phyloP scores from a whole-genome alignment of 2,113 vertebrate species.

The Chloebia gouldiae region DNA sequence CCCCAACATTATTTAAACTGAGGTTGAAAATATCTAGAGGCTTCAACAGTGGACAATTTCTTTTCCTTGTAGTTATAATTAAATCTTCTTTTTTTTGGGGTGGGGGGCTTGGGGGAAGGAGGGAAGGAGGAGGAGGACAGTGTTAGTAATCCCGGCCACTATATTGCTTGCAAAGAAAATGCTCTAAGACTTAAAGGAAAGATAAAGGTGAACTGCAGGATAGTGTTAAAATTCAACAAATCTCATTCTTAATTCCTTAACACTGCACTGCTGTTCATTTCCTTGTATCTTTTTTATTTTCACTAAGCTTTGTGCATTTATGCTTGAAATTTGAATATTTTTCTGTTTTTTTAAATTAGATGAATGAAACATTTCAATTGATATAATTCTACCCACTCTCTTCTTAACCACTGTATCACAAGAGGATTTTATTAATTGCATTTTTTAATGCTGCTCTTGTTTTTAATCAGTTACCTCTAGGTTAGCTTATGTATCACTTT shows the following conservation, averaged over 20 bases:
- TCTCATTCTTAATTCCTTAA: neutral
- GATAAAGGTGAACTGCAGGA: neutral
- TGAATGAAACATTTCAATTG: slow-evolving; percentile 7
- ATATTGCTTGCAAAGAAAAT: slow-evolving; percentile 5
- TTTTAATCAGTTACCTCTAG: neutral
- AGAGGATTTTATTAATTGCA: neutral
- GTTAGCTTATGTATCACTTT: neutral
- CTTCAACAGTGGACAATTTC: neutral
- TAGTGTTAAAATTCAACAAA: slow-evolving; percentile 3
- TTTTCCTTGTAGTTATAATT: neutral
- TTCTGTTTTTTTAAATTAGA: neutral
- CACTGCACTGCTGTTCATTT: neutral
- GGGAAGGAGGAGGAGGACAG: neutral
- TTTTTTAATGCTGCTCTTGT: neutral
- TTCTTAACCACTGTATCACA: neutral
- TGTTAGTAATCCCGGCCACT: neutral
- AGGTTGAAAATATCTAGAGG: neutral
- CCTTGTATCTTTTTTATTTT: neutral
- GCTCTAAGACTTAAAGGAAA: neutral
- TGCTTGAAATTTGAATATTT: neutral
- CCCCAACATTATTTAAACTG: neutral
- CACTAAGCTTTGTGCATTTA: neutral
- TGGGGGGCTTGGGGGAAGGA: neutral
- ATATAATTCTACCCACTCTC: neutral
- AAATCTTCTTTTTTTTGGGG: neutral